phyloP scores from a whole-genome alignment of 2,113 vertebrate genomes.

The Herpailurus yagouaroundi region DNA sequence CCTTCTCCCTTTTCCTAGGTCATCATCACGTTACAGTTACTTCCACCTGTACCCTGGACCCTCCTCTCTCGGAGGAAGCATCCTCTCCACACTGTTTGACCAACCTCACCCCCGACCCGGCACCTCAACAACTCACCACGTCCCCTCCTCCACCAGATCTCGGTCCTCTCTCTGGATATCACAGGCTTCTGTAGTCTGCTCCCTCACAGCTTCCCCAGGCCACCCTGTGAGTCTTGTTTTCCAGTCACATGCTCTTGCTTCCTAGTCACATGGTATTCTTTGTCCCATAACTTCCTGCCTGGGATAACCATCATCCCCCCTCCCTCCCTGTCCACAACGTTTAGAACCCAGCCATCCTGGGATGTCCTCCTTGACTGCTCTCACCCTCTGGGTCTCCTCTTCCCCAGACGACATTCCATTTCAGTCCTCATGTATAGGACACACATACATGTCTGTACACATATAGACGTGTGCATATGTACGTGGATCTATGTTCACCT shows the following conservation, averaged over 20 bases:
- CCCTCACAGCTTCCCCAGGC: too few species aligned
- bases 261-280: not conserved
- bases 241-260: not conserved
- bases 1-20: not conserved
- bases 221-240: not conserved
- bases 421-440: not conserved
- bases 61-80: not conserved
- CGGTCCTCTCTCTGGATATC: not conserved
- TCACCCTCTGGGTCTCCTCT: not conserved
- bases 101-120: not conserved
- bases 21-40: not conserved
- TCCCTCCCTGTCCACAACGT: not conserved
- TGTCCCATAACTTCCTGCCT: too few species aligned
- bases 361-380: not conserved
- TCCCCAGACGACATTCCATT: not conserved
- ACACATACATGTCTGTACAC: not conserved
- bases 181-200: not conserved
- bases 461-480: not conserved
- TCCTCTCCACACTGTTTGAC: not conserved
- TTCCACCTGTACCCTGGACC: not conserved
- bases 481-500: not conserved
- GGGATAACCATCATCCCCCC: too few species aligned
- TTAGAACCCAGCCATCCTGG: not conserved
- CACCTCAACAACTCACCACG: accelerated
- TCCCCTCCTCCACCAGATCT: not conserved